Evolutionary conservation across 2,113 vertebrate species (phyloP).

Genomic region (Beaufortia kweichowensis): DNA sequence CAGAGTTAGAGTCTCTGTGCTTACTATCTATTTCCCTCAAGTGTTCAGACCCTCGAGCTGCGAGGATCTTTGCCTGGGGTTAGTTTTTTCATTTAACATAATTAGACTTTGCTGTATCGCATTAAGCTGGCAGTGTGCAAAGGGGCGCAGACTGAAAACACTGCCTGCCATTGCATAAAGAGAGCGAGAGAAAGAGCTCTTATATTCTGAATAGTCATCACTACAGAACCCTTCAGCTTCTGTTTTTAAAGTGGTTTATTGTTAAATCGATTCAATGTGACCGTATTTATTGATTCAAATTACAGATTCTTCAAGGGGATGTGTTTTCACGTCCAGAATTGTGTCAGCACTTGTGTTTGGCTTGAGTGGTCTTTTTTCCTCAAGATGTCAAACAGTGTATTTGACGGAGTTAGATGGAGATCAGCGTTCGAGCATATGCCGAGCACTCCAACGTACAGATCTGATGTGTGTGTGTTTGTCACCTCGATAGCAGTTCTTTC

Average conservation of each 20-base stretch:
- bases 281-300: conserved; percentile 28
- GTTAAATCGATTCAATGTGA: conserved; percentile 23
- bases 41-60: conserved; percentile 45
- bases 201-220: conserved; percentile 34
- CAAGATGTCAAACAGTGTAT: conserved; percentile 14
- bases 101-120: conserved; percentile 52
- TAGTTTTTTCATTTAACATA: conserved; percentile 58
- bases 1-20: conserved; percentile 32
- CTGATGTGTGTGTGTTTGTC: conserved; percentile 51
- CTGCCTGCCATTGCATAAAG: background rate
- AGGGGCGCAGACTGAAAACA: conserved; percentile 1
- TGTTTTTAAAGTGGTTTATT: conserved; percentile 6
- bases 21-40: conserved; percentile 52
- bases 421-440: background rate
- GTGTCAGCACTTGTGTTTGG: conserved; percentile 21
- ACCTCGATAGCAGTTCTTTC: conserved; percentile 68
- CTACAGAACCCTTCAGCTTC: conserved; percentile 15
- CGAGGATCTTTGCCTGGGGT: conserved; percentile 42
- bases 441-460: background rate
- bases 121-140: conserved; percentile 42
- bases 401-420: background rate
- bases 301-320: background rate
- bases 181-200: background rate
- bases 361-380: background rate
- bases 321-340: conserved; percentile 6